Base-by-base conservation (phyloP, 1,140 invertebrate species). In the Steinernema feltiae region DNA sequence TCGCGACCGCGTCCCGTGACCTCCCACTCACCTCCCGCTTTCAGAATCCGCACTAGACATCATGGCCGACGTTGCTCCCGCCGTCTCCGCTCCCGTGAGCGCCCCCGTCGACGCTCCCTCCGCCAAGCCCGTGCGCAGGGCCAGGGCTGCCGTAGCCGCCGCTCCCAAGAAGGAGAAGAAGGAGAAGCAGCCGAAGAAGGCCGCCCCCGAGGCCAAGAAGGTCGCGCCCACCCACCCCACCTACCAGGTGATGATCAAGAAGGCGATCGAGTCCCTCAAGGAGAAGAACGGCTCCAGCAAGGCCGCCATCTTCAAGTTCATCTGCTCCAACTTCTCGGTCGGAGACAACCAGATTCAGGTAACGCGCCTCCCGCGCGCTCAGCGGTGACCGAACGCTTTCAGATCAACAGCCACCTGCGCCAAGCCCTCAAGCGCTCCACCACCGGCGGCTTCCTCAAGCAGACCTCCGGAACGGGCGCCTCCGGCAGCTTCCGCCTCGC, bases 301-400 rank as follows among this genome's bases (percentile, higher is more conserved):
- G 69, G 80, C 83, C 71, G 86, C 86, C 27, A 86, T 88, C 69
- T 70, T 84, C n/a, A 87, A 87, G 74, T 85, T 87, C 83, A 86
- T 88, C 71, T 17, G 80, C 29, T 74, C 82, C 30, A 86, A 86
- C 81, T 86, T 82, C 83, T 87, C 85, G 48, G 82, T 87, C 29
- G 85, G 82, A 27, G 79, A 78, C 29, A 84, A 86, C 63, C 70
- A 79, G n/a, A 46, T 17, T 17, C 30, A 77, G 17, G 77, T 79
- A 12, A 15, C 1, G 70, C 0, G 29, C 2, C 0, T 27, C 7
- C 7, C 27, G 18, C 24, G 0, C 35, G 30, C 7, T 24, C 32
- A 1, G n/a, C 32, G 21, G 48, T 1, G 30, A 32, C 35, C 12
- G n/a, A 27, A 15, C 21, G 15, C 27, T 75, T 79, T 41, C 70